Evolutionary conservation across 2,797 vertebrate genomes (phyloP), one percentile per base, ranked within the genome.

Genomic region (Pelodytes ibericus): DNA sequence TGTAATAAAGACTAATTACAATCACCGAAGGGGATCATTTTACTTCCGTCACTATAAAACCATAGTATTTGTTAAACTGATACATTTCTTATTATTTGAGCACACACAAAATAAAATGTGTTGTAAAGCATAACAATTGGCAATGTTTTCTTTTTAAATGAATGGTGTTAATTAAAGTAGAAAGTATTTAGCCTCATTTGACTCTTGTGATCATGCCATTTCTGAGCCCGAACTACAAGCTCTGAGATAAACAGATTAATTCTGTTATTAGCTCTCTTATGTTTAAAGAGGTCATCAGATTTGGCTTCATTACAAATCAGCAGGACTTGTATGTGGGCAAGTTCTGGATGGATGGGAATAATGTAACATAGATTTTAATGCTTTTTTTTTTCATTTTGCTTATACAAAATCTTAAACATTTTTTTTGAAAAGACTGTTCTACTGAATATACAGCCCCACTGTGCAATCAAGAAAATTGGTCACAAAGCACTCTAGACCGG

Each of bases 261-360:
- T 26, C 29, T 26, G 22, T 39, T 58, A 66, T 44, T 66, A 66
- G 72, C 36, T 66, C 20, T 33, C 1, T 36, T 8, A 25, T n/a
- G 22, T 36, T 31, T 74, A 53, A 58, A 30, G 58, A 72, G 53
- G 72, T 74, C 72, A 74, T 67, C 29, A 62, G 58, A 61, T 29
- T 72, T 62, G 27, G 59, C 44, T 53, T 47, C 72, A 58, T 20
- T 27, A 66, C 31, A 15, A 74, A 44, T 66, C 62, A 74, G 51
- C 62, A 74, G 33, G 72, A 58, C 31, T 39, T 20, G 9, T 74
- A 2, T n/a, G 36, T 11, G 20, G 27, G 31, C 53, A 16, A 51
- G 22, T 33, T 51, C 41, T 26, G 20, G 44, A 22, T 62, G 30
- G 39, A 27, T 22, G 59, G 27, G 63, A 31, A 25, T 61, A 24